Percentiles rank a stretch among this genome's conserved stretches.
phyloP scores from a whole-genome alignment of 2,113 vertebrate genomes.

The Mormyrus iriodes region DNA sequence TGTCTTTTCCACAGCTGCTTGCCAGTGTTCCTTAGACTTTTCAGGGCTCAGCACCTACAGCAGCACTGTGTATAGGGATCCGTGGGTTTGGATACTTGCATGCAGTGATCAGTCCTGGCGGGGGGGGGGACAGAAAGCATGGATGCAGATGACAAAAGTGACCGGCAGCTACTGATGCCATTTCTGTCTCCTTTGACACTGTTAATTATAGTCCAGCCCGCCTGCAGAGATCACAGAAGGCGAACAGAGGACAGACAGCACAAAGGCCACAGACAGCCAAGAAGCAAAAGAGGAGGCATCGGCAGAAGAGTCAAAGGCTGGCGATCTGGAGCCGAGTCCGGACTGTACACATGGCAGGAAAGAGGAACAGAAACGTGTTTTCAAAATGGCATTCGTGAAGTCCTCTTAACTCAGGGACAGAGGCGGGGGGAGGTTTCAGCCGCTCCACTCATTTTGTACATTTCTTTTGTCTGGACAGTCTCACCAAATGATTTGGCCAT shows the following conservation, averaged over 20 bases:
- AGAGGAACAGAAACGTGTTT: constrained; percentile 67
- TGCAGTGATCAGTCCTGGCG: background rate
- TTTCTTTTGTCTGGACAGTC: constrained; percentile 27
- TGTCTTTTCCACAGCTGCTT: background rate
- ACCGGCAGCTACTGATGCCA: background rate
- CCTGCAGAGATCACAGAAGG: constrained; percentile 29
- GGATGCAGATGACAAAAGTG: background rate
- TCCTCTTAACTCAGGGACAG: constrained; percentile 38
- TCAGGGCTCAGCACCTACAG: background rate
- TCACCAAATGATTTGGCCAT: background rate
- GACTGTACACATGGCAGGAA: constrained; percentile 60
- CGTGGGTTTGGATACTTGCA: background rate
- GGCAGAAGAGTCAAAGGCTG: constrained; percentile 53
- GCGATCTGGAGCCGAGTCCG: constrained; percentile 48
- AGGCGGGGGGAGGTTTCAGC: constrained; percentile 27
- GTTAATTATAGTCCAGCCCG: constrained; percentile 42
- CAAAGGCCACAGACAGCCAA: background rate
- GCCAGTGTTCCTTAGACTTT: background rate
- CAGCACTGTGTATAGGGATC: background rate
- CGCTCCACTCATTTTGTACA: constrained; percentile 29
- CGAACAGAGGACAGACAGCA: constrained; percentile 45
- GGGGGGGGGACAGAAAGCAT: background rate
- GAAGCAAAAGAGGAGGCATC: constrained; percentile 63
- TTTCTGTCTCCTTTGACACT: background rate
- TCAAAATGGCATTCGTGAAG: constrained; percentile 64